Percentiles rank a stretch among this genome's conserved stretches.
phyloP scores from a whole-genome alignment of 2,797 vertebrate genomes.

The Helarctos malayanus region DNA sequence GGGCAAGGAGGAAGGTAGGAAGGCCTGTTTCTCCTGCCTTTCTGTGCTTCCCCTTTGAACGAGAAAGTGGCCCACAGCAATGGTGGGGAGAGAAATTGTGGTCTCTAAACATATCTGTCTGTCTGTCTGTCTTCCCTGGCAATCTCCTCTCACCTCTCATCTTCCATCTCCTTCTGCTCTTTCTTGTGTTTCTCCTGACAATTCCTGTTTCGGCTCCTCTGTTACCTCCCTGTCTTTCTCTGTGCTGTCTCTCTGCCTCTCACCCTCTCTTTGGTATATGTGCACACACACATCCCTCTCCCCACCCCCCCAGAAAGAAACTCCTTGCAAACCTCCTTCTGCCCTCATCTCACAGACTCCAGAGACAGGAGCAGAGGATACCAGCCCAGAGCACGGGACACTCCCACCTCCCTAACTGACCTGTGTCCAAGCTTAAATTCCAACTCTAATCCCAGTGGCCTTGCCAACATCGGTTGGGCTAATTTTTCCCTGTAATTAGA shows the following conservation, averaged over 20 bases:
- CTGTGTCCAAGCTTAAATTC: constrained; percentile 82
- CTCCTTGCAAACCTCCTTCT: not conserved
- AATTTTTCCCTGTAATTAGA: constrained; percentile 91
- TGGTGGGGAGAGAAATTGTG: not conserved
- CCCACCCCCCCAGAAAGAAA: not conserved
- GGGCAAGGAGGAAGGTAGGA: too few species aligned
- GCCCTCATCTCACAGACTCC: not conserved
- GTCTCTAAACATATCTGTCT: not conserved
- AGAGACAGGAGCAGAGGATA: not conserved
- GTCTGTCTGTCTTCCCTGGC: not conserved
- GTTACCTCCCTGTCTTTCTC: not conserved
- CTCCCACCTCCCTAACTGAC: constrained; percentile 64
- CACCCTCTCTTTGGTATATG: not conserved
- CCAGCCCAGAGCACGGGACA: not conserved
- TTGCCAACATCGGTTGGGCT: constrained; percentile 85
- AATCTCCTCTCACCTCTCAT: not conserved
- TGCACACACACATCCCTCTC: not conserved
- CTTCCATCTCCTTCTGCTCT: not conserved
- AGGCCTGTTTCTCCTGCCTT: not conserved
- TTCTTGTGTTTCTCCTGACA: not conserved
- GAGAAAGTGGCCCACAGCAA: not conserved
- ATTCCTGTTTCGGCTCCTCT: not conserved
- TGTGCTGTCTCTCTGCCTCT: not conserved
- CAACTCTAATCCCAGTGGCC: constrained; percentile 85
- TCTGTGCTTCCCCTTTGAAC: not conserved